Evolutionary conservation across 2,113 vertebrate species (phyloP).

Genomic region (Ophthalmolycus amberensis): DNA sequence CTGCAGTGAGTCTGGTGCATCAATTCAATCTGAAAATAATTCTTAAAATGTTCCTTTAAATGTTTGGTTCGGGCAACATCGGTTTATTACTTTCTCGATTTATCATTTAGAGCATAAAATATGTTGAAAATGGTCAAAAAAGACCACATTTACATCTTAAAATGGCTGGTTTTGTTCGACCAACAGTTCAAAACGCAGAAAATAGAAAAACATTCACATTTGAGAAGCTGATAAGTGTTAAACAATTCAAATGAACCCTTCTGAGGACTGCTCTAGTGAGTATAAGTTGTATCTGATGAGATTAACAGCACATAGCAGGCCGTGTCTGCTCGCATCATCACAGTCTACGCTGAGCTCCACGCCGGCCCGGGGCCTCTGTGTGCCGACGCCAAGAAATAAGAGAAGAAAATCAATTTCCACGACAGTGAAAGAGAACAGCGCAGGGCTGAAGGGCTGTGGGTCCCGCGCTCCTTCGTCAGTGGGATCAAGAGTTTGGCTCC

Average conservation of each 20-base stretch:
- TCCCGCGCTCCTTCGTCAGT: background rate
- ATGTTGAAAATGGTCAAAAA: no score
- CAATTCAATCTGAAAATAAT: background rate
- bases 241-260: no score
- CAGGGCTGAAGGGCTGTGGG: constrained; percentile 21
- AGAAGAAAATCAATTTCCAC: constrained; percentile 45
- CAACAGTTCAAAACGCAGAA: no score
- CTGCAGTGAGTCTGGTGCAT: background rate
- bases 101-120: no score
- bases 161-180: no score
- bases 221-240: no score
- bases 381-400: constrained; percentile 34
- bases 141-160: no score
- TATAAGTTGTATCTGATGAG: no score
- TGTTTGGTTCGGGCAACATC: no score
- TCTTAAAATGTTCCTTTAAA: background rate
- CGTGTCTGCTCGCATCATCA: constrained; percentile 66
- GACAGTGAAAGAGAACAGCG: constrained; percentile 55
- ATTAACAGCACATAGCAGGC: background rate
- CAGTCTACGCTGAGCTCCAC: constrained; percentile 51
- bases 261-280: no score
- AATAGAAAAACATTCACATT: no score
- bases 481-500: background rate
- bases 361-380: constrained; percentile 47
- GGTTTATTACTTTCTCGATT: no score